Base-by-base conservation (phyloP, 2,797 vertebrate species). In the Lutjanus campechanus region DNA sequence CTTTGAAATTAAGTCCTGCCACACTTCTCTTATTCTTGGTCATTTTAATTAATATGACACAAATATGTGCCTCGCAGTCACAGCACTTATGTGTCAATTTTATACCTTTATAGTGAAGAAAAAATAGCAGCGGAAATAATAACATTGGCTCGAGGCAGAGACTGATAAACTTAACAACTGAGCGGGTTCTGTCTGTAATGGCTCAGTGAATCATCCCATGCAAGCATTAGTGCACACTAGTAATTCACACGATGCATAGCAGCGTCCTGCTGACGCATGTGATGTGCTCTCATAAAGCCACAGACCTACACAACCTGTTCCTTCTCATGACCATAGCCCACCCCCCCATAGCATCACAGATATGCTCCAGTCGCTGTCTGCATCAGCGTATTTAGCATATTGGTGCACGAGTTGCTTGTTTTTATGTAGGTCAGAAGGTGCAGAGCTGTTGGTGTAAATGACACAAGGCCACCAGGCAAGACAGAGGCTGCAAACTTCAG, bases 401-500 rank as follows among this genome's bases (percentile, higher is more conserved):
- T n/a, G 76, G 65, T 81, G 84, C 40, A 66, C 7, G 64, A 69
- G 77, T 68, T 40, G 77, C 73, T 85, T 20, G 4, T 73, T 69
- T 80, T 72, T 81, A 88, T 92, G 70, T 92, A 88, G 86, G 88
- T 93, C 88, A 87, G 72, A 87, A 91, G 80, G 79, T 87, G 85
- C 81, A 78, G 71, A 79, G 66, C 71, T 8, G 75, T 76, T 61
- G 61, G 73, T 87, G 78, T 71, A 43, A 79, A 76, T 82, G 80
- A 86, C 81, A 70, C 55, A 11, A 76, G 73, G 69, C 77, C 83
- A 83, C 54, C 78, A 77, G 76, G 29, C 73, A 61, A 53, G 56
- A 55, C 20, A 58, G 73, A 78, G 54, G 76, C 73, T 49, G 76
- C 12, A 46, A 77, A 54, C 80, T 73, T 79, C 79, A 74, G 72